These are phyloP conservation scores for Eurypyga helias DNA, from an alignment of 2,113 vertebrate species.

Conservation along the genomic window DNA sequence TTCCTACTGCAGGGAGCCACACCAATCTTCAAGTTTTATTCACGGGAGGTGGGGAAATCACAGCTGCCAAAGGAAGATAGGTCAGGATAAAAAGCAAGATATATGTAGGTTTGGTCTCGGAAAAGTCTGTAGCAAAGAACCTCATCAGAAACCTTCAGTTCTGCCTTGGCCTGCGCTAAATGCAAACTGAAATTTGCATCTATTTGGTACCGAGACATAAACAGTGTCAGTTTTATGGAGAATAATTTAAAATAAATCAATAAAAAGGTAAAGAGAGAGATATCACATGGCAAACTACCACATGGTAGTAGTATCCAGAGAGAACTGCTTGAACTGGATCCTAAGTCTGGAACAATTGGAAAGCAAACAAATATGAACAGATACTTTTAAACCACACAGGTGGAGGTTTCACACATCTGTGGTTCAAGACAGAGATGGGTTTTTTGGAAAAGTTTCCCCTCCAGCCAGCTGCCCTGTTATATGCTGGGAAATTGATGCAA, in stretches of 20 bases:
- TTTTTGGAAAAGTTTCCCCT: not conserved
- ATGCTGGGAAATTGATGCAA: not conserved
- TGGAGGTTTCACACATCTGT: not conserved
- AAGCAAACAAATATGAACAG: not conserved
- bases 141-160: not conserved
- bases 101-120: not conserved
- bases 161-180: not conserved
- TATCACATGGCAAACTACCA: not conserved
- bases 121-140: not conserved
- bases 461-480: not conserved
- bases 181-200: not conserved
- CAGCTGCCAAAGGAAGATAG: not conserved
- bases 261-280: not conserved
- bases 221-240: not conserved
- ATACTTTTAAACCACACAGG: rapidly evolving
- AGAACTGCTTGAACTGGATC: not conserved
- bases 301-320: not conserved
- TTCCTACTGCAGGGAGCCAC: not conserved
- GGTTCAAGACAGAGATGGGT: not conserved
- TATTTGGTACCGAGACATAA: not conserved
- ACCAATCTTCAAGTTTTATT: not conserved
- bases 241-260: not conserved
- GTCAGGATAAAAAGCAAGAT: not conserved
- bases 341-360: not conserved
- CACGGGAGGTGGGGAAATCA: not conserved